Percentiles rank a stretch among this genome's conserved stretches.
These are phyloP conservation scores for Psophia crepitans DNA, from an alignment of 2,113 vertebrate genomes.

Conservation along the genomic window DNA sequence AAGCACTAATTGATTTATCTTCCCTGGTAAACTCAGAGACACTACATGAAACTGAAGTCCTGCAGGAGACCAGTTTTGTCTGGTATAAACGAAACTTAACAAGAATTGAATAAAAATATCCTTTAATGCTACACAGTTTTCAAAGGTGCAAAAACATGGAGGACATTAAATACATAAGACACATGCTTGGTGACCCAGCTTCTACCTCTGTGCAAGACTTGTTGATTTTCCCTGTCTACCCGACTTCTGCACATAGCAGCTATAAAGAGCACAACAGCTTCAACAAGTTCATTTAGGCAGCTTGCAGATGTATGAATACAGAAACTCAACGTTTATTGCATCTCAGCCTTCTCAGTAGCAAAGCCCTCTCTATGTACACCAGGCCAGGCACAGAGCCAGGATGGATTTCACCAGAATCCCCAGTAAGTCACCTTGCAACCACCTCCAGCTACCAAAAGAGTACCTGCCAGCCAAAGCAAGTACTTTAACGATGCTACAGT, in stretches of 20 bases:
- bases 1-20: no score
- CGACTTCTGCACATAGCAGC: neutral
- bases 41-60: neutral
- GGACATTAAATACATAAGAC: neutral
- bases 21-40: neutral
- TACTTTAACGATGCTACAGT: neutral
- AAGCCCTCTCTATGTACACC: neutral
- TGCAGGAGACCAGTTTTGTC: neutral
- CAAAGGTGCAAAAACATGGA: neutral
- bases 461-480: neutral
- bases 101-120: neutral
- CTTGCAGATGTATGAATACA: neutral
- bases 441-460: neutral
- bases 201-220: neutral
- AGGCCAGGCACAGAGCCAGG: neutral
- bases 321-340: neutral
- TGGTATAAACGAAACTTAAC: neutral
- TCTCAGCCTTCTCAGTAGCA: neutral
- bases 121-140: neutral
- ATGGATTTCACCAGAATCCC: neutral
- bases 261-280: neutral
- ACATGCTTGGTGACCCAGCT: rapidly evolving
- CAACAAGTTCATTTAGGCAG: neutral
- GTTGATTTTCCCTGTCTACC: neutral
- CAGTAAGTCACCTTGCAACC: neutral